A percentile compares a stretch with the other conserved stretches of the same genome.
These are phyloP conservation scores for human DNA, from an alignment of 2,113 vertebrate genomes.

Conservation along the genomic window DNA sequence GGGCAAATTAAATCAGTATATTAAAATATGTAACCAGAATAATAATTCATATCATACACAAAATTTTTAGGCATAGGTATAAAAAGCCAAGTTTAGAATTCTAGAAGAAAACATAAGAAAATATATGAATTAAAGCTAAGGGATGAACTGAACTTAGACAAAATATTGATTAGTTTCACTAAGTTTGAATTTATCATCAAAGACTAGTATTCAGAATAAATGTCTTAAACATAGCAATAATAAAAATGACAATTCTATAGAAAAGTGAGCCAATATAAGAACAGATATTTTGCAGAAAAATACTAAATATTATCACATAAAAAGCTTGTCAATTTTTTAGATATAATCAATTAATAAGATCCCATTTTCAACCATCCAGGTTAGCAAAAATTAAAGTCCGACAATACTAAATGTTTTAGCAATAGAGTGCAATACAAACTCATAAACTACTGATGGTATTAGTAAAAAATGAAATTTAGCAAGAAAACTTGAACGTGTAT, in stretches of 20 bases:
- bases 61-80: neutral
- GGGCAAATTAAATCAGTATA: neutral
- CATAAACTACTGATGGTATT: neutral
- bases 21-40: neutral
- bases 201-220: neutral
- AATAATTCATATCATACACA: neutral
- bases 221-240: neutral
- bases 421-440: neutral
- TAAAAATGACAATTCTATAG: neutral
- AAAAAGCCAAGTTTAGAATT: neutral
- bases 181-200: neutral
- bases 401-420: neutral
- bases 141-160: neutral
- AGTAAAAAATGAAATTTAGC: neutral
- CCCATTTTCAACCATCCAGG: neutral
- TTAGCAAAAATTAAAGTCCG: neutral
- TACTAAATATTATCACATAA: neutral
- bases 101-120: neutral
- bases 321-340: neutral
- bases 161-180: neutral
- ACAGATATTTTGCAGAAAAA: neutral
- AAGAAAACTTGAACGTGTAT: neutral
- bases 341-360: neutral
- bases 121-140: neutral
- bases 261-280: neutral